Evolutionary conservation across 2,113 vertebrate species (phyloP).

Genomic region (Silurus glanis): DNA sequence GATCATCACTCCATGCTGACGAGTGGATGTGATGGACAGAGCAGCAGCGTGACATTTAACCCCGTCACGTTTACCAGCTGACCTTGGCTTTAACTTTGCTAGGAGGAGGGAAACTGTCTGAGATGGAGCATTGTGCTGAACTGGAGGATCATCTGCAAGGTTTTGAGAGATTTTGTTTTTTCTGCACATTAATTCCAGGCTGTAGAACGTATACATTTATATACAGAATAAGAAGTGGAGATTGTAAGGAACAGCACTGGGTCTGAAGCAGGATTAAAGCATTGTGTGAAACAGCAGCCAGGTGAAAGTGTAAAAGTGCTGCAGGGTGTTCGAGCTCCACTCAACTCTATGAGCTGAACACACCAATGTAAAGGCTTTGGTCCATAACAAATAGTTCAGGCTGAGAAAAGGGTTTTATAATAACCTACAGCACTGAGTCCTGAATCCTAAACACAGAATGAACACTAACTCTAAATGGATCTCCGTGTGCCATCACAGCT

Average conservation of each 20-base stretch:
- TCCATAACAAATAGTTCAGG: background rate
- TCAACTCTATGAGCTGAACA: background rate
- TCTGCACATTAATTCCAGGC: background rate
- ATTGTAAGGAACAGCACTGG: background rate
- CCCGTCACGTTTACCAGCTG: background rate
- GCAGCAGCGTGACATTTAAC: constrained; percentile 30
- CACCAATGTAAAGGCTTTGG: background rate
- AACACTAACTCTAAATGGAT: background rate
- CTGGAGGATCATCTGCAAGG: background rate
- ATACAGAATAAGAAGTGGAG: too few relatives aligned
- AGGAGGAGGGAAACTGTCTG: background rate
- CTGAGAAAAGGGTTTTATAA: background rate
- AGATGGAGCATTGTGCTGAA: background rate
- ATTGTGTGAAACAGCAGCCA: background rate
- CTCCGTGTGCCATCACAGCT: background rate
- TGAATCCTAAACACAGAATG: background rate
- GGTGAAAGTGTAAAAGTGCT: background rate
- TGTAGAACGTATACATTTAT: background rate
- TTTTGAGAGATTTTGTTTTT: background rate
- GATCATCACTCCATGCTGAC: constrained; percentile 36
- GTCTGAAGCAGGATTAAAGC: background rate
- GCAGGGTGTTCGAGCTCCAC: background rate
- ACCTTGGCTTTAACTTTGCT: background rate
- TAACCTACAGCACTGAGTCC: background rate
- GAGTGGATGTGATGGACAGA: constrained; percentile 14